Evolutionary conservation across 2,113 vertebrate species (phyloP).

Genomic region (Psilopogon haemacephalus): DNA sequence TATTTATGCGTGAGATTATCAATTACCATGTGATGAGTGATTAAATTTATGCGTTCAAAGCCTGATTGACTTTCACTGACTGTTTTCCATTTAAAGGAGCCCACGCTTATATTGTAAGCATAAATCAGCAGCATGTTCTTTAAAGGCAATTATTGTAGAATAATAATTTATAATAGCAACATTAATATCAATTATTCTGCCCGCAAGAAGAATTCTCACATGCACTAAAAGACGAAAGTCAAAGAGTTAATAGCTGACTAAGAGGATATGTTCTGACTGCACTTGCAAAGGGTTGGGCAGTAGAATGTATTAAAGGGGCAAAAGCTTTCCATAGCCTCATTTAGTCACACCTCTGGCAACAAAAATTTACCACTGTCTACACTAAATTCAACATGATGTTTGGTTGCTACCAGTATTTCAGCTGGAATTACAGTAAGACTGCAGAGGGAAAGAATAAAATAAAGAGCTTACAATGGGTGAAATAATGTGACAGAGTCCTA

Average conservation of each 20-base stretch:
- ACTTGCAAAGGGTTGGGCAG: neutral
- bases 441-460: neutral
- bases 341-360: neutral
- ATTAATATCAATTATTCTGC: conserved; percentile 45
- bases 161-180: conserved; percentile 47
- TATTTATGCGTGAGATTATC: conserved; percentile 54
- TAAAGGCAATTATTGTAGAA: conserved; percentile 38
- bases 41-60: conserved; percentile 45
- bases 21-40: conserved; percentile 38
- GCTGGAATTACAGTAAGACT: neutral
- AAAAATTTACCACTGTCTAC: neutral
- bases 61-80: conserved; percentile 25
- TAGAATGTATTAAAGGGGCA: neutral
- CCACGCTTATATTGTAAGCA: neutral
- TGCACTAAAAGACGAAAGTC: neutral
- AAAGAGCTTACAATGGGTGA: neutral
- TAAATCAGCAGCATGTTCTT: conserved; percentile 34
- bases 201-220: neutral
- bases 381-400: neutral
- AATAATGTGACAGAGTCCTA: neutral
- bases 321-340: neutral
- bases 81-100: conserved; percentile 37
- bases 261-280: neutral
- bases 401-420: neutral
- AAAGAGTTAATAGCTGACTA: neutral